Base-by-base conservation (phyloP, 2,113 vertebrate genomes). In the Chinchilla lanigera region DNA sequence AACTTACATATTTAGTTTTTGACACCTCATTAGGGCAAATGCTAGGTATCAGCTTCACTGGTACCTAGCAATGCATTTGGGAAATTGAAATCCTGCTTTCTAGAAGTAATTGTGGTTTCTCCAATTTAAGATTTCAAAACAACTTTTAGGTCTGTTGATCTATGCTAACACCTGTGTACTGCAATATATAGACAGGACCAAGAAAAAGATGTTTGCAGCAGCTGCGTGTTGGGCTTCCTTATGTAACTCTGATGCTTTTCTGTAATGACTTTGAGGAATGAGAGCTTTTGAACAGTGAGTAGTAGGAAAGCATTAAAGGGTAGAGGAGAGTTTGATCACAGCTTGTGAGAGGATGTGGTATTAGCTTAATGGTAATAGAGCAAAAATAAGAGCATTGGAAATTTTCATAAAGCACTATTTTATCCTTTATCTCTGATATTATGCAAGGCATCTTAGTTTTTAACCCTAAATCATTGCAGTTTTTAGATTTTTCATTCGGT, bases 211-310 rank as follows among this genome's bases (percentile, higher is more conserved):
- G 38, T 58, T 58, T 87, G 26, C 26, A 41, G 60, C 2, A 30
- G 10, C 0, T 71, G 81, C 65, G 73, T 52, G 22, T 17, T 24
- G 4, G 2, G 17, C 81, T n/a, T 30, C 35, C 75, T 54, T 93
- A 52, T 30, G n/a, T 71, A 87, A 87, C 5, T 69, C 30, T 83
- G 54, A 47, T 77, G 13, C 1, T 86, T 86, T 60, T 65, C 86
- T 82, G 12, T 67, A 96, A 60, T 93, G 69, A 87, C 35, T 92
- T 47, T 83, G 77, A 84, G 75, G 54, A 93, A 80, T 38, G 54
- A 88, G 4, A 54, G 44, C 38, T 86, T 90, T 84, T 80, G 84
- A 94, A 65, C 5, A 58, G 17, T 50, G 24, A 2, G 22, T 13
- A 47, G 20, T 44, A 90, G 71, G 30, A n/a, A 61, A 77, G 78